Conservation (phyloP, 1,140 invertebrate species). For the Bombus difficillimus region DNA sequence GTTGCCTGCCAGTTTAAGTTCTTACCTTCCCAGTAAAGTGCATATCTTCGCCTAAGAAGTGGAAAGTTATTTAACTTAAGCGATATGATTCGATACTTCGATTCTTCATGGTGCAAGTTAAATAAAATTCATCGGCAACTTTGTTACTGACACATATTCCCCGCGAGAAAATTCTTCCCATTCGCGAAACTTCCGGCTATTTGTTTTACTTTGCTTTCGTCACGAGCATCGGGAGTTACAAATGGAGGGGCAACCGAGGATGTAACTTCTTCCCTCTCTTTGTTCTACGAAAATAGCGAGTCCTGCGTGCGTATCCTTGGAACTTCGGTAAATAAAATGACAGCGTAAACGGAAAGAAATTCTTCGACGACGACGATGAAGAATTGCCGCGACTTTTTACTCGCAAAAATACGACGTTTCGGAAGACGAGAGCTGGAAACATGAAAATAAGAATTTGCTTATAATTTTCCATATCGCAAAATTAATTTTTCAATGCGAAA, state of each 20-base stretch:
- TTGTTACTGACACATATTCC: slow-evolving; percentile 64
- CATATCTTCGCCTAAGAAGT: slow-evolving; percentile 48
- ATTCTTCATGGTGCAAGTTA: slow-evolving; percentile 63
- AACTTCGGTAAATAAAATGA: slow-evolving; percentile 36
- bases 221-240: slow-evolving; percentile 36
- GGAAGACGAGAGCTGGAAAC: background rate
- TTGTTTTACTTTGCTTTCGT: slow-evolving; percentile 70
- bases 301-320: background rate
- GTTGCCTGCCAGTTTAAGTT: slow-evolving; percentile 1
- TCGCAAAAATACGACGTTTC: background rate
- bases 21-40: slow-evolving; percentile 17
- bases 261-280: slow-evolving; percentile 49
- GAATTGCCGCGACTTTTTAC: background rate
- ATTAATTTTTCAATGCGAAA: background rate
- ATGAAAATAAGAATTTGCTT: background rate
- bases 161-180: slow-evolving; percentile 52
- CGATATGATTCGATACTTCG: slow-evolving; percentile 73
- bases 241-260: slow-evolving; percentile 40
- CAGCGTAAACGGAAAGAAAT: background rate
- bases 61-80: slow-evolving; percentile 72
- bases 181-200: slow-evolving; percentile 56
- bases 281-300: background rate
- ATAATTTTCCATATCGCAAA: background rate
- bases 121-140: slow-evolving; percentile 67
- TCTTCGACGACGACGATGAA: background rate